Evolutionary conservation across 2,113 vertebrate genomes (phyloP).

Genomic region (Gobiocypris rarus): DNA sequence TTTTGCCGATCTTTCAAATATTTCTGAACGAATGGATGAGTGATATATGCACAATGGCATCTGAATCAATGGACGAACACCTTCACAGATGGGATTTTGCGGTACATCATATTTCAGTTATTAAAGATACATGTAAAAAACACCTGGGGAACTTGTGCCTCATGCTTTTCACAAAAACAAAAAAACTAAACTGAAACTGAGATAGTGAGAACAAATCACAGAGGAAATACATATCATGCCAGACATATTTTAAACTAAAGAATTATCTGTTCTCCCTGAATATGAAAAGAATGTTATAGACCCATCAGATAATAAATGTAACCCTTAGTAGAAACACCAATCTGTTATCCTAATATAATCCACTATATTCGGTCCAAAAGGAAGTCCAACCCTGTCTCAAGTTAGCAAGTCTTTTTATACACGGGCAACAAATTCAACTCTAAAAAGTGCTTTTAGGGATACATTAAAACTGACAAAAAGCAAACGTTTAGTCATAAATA

Average conservation of each 20-base stretch:
- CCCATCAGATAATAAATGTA: slow-evolving; percentile 56
- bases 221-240: slow-evolving; percentile 75
- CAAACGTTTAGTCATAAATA: slow-evolving; percentile 77
- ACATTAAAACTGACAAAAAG: slow-evolving; percentile 71
- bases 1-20: slow-evolving; percentile 11
- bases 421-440: slow-evolving; percentile 63
- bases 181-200: slow-evolving; percentile 65
- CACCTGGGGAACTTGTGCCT: slow-evolving; percentile 57
- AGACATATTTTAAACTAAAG: slow-evolving; percentile 66
- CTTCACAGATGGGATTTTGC: slow-evolving; percentile 11
- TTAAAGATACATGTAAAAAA: slow-evolving; percentile 51
- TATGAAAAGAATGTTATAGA: slow-evolving; percentile 57
- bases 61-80: slow-evolving; percentile 13
- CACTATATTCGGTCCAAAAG: slow-evolving; percentile 61
- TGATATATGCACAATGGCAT: background rate
- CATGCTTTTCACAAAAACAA: slow-evolving; percentile 73
- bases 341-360: slow-evolving; percentile 64
- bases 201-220: slow-evolving; percentile 67
- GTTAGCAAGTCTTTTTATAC: slow-evolving; percentile 56
- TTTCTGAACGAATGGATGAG: background rate
- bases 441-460: slow-evolving; percentile 77
- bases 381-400: slow-evolving; percentile 58
- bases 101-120: slow-evolving; percentile 30
- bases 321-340: slow-evolving; percentile 64
- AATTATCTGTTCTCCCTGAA: slow-evolving; percentile 69